Percentiles rank a stretch among this genome's conserved stretches.
Evolutionary conservation across 2,888 invertebrate genomes (phyloP).

Genomic region (Perdita meconis): DNA sequence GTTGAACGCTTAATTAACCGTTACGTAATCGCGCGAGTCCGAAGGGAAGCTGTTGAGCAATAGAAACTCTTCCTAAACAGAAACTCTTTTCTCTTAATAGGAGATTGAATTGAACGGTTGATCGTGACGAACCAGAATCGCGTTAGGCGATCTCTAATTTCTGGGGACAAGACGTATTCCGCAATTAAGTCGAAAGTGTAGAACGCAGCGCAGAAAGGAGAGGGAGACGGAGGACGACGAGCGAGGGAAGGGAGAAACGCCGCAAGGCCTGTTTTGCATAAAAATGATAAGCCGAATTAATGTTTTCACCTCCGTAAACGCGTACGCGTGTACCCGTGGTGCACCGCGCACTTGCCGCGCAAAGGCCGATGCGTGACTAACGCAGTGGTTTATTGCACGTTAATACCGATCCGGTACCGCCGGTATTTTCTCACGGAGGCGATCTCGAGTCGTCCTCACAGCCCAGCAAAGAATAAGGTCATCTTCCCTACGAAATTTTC

Average conservation of each 20-base stretch:
- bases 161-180: slow-evolving; percentile 58
- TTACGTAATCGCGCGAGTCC: not conserved
- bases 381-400: slow-evolving; percentile 85
- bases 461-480: slow-evolving; percentile 8
- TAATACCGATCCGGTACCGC: slow-evolving; percentile 59
- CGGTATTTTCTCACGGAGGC: slow-evolving; percentile 61
- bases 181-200: slow-evolving; percentile 67
- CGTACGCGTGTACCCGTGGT: slow-evolving; percentile 39
- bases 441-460: slow-evolving; percentile 20
- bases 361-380: slow-evolving; percentile 89
- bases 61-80: no score
- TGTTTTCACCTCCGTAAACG: slow-evolving; percentile 71
- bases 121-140: slow-evolving; percentile 17
- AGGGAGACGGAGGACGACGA: slow-evolving; percentile 7
- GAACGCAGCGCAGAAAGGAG: slow-evolving; percentile 14
- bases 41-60: slow-evolving; percentile 8
- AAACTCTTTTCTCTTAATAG: not conserved
- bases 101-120: slow-evolving; percentile 26
- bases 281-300: slow-evolving; percentile 76
- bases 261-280: slow-evolving; percentile 74
- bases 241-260: slow-evolving; percentile 46
- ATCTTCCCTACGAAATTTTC: slow-evolving; percentile 4
- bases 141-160: slow-evolving; percentile 29
- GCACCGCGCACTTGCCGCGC: slow-evolving; percentile 82
- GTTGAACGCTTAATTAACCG: not conserved